Conservation (phyloP, 2,113 vertebrate species). For the Regulus satrapa region DNA sequence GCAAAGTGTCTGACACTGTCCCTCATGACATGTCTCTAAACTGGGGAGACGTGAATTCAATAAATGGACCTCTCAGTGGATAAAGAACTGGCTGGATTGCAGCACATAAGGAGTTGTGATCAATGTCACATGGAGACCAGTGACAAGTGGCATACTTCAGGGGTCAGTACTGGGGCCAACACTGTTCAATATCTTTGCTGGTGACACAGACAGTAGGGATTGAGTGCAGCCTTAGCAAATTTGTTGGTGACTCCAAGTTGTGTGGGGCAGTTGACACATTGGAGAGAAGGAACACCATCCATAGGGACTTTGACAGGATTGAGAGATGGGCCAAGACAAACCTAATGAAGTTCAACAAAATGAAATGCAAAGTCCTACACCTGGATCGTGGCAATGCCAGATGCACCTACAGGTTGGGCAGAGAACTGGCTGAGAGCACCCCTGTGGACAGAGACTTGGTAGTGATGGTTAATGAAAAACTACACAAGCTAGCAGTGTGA, state of each 20-base stretch:
- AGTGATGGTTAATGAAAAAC: neutral
- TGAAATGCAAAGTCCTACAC: neutral
- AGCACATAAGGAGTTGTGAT: neutral
- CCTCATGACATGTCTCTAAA: neutral
- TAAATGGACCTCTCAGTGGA: no score
- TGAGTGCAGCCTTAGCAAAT: neutral
- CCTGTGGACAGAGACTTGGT: neutral
- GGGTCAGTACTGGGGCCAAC: neutral
- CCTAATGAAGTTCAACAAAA: neutral
- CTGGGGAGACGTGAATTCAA: neutral
- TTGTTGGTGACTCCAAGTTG: neutral
- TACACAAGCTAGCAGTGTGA: fast-evolving
- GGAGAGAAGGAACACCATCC: no score
- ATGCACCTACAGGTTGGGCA: fast-evolving
- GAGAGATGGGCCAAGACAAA: neutral
- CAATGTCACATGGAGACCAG: neutral
- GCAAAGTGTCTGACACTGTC: neutral
- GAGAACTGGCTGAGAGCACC: neutral
- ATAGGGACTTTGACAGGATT: neutral
- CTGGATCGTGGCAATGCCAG: neutral
- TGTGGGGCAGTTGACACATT: no score
- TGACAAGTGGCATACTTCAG: neutral
- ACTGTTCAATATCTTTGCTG: neutral
- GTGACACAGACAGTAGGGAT: neutral
- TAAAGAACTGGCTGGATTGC: neutral